A percentile compares a stretch with the other conserved stretches of the same genome.
Evolutionary conservation across 2,113 vertebrate genomes (phyloP).

Genomic region (Ondatra zibethicus): DNA sequence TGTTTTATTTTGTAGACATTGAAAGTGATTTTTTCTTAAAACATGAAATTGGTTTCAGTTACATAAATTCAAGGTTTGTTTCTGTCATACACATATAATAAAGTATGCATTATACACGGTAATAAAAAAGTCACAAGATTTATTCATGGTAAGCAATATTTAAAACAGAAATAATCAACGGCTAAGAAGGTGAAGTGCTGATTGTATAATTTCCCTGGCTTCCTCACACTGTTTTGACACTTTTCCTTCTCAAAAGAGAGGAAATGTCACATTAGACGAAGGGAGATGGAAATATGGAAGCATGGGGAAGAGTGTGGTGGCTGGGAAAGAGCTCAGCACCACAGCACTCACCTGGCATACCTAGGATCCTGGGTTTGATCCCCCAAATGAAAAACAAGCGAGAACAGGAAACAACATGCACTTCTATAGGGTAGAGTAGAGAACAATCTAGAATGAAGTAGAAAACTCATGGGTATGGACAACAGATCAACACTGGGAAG

Average conservation of each 20-base stretch:
- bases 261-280: not conserved
- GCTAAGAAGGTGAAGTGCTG: not conserved
- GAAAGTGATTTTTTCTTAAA: not conserved
- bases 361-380: not conserved
- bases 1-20: not conserved
- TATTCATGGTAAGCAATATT: not conserved
- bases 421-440: not conserved
- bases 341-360: not conserved
- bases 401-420: not conserved
- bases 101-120: not conserved
- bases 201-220: not conserved
- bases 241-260: not conserved
- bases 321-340: not conserved
- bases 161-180: conserved; percentile 17
- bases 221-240: not conserved
- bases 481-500: not conserved
- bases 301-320: not conserved
- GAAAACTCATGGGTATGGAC: not conserved
- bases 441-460: not conserved
- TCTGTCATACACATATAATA: not conserved
- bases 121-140: not conserved
- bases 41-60: not conserved
- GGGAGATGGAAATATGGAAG: not conserved
- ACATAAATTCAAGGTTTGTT: conserved; percentile 25
- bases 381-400: not conserved